These are phyloP conservation scores for Mizuhopecten yessoensis DNA, from an alignment of 1,140 invertebrate genomes.

Conservation along the genomic window DNA sequence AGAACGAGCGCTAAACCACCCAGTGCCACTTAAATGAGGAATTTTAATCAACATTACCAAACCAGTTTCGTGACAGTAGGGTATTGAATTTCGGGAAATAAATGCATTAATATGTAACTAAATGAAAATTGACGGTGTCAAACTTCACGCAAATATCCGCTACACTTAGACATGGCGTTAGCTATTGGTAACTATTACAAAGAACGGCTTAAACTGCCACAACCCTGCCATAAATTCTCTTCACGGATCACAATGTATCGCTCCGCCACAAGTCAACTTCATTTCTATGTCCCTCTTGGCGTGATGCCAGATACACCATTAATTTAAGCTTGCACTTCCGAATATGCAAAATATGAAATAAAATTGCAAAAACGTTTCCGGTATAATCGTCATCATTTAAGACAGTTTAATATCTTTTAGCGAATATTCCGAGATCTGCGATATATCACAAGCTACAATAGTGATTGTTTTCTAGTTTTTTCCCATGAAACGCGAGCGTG, in stretches of 20 bases:
- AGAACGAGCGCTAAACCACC: too few relatives aligned
- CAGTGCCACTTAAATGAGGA: not conserved
- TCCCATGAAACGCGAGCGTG: not conserved
- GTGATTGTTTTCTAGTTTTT: not conserved
- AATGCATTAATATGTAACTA: not conserved
- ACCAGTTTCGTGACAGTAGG: not conserved
- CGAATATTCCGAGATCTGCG: not conserved
- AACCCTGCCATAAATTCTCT: not conserved
- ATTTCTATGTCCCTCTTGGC: not conserved
- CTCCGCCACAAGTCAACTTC: not conserved
- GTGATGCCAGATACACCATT: not conserved
- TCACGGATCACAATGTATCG: not conserved
- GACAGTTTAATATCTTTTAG: slow-evolving; percentile 11
- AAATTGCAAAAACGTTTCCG: not conserved
- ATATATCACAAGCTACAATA: not conserved
- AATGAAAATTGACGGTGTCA: not conserved
- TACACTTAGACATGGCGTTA: not conserved
- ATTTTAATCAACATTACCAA: not conserved
- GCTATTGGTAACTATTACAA: not conserved
- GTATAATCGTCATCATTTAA: not conserved
- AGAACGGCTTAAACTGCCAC: slow-evolving; percentile 1
- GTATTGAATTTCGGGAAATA: not conserved
- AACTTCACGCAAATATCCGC: not conserved
- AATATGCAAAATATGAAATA: not conserved
- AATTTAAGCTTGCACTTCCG: slow-evolving; percentile 20